Evolutionary conservation across 2,888 invertebrate species (phyloP), one percentile per base, ranked within the genome.

Genomic region (Dromius quadrimaculatus): DNA sequence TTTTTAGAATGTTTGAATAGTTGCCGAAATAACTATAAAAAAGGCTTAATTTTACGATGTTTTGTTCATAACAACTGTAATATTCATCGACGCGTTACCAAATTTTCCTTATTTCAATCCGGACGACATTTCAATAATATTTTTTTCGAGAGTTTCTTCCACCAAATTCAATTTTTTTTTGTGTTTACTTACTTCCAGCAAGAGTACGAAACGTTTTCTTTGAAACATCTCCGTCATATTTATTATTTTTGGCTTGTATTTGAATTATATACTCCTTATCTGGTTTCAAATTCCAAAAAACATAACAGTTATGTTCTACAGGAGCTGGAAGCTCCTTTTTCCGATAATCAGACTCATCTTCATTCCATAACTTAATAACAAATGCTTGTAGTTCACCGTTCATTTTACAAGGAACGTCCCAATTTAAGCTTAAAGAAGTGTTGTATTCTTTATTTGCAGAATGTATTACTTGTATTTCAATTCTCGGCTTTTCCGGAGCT

Each of bases 141-240:
- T n/a, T n/a, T n/a, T n/a, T n/a, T n/a, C n/a, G n/a, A n/a, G n/a
- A n/a, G n/a, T n/a, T n/a, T n/a, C n/a, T n/a, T n/a, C n/a, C n/a
- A n/a, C n/a, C n/a, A n/a, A n/a, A n/a, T n/a, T n/a, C n/a, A n/a
- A n/a, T n/a, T n/a, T 19, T 19, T 20, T 17, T 8, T 28, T 5
- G 28, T 5, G 9, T 22, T 43, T 54, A 71, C 75, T 75, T 74
- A 79, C 79, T 76, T 73, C 79, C 79, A 63, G 77, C 70, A 28
- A 76, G 75, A 1, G 77, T 62, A 8, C 11, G 36, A 38, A 77
- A 75, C 5, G 0, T 17, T 0, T 13, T 66, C 2, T 47, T 8
- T 5, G 43, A 8, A 20, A 17, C 15, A 6, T 71, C 71, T 20
- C 11, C 17, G 17, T 57, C 50, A 19, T 62, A 4, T n/a, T 50